Base-by-base conservation (phyloP, 1,140 invertebrate species). In the Notospermus geniculatus region DNA sequence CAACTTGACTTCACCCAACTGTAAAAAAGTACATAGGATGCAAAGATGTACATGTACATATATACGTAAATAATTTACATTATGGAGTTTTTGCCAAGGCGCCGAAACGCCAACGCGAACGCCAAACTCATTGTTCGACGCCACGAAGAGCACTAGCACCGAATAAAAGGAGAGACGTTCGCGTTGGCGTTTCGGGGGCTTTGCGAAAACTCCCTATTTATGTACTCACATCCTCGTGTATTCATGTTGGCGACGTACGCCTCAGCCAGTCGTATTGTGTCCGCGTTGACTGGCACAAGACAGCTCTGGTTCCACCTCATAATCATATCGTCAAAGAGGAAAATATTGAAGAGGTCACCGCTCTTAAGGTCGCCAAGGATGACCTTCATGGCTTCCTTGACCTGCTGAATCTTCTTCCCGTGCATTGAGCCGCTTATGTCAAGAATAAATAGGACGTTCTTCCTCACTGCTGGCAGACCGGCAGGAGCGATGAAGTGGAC, bases 391-490 rank as follows among this genome's bases (percentile, higher is more conserved):
- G 88, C 87, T 30, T 86, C 81, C 58, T 84, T 84, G 1, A 88
- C 77, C 71, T 89, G 87, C 4, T 79, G 70, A 15, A 90, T 83
- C 77, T 88, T 89, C 39, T 78, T 75, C 19, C 86, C 88, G 28
- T 73, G 75, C 89, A 90, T 90, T 53, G 88, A 89, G 19, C 87
- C 87, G 41, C 87, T 88, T 0, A 87, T 84, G 73, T 90, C 89
- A 64, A 90, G 79, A 2, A 89, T 85, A 71, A 90, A 90, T 13
- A 89, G 82, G 0, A 88, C 86, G 70, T 88, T 86, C 72, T 89
- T 89, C 15, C 78, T 81, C 36, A 90, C 74, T 0, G 85, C 81
- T 30, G 81, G 75, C 39, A 88, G 74, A 25, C 74, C 73, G 7
- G 69, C 57, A 2, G 88, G 87, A 2, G 87, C 84, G 63, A 88